phyloP scores from a whole-genome alignment of 2,113 vertebrate genomes.

The Paracyprichromis sp. region DNA sequence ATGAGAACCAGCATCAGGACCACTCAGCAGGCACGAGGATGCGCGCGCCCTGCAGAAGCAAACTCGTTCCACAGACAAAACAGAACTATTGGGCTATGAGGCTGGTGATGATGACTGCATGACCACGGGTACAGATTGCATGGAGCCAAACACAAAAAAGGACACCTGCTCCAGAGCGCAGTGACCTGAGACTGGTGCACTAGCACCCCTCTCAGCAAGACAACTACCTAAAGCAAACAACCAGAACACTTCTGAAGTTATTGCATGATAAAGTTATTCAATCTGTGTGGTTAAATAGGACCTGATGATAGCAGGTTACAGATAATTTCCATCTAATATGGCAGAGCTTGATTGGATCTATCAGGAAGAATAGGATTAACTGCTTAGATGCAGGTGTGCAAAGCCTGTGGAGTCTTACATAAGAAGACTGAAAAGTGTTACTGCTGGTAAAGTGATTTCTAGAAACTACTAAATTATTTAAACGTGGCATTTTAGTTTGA shows the following conservation, averaged over 20 bases:
- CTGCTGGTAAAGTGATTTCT: neutral
- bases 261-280: neutral
- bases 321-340: neutral
- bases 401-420: neutral
- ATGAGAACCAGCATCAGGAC: slow-evolving; percentile 65
- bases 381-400: neutral
- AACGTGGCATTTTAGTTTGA: neutral
- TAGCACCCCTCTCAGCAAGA: neutral
- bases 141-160: neutral
- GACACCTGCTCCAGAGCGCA: neutral
- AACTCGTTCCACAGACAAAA: neutral
- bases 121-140: neutral
- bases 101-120: neutral
- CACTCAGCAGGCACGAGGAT: neutral
- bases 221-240: neutral
- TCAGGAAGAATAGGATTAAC: neutral
- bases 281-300: neutral
- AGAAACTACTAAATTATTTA: neutral
- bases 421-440: neutral
- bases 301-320: neutral
- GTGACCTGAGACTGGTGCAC: neutral
- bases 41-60: neutral
- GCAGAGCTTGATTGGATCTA: neutral
- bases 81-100: neutral
- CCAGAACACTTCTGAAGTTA: neutral